Conservation (phyloP, 2,113 vertebrate genomes). For the Seriola rivoliana region DNA sequence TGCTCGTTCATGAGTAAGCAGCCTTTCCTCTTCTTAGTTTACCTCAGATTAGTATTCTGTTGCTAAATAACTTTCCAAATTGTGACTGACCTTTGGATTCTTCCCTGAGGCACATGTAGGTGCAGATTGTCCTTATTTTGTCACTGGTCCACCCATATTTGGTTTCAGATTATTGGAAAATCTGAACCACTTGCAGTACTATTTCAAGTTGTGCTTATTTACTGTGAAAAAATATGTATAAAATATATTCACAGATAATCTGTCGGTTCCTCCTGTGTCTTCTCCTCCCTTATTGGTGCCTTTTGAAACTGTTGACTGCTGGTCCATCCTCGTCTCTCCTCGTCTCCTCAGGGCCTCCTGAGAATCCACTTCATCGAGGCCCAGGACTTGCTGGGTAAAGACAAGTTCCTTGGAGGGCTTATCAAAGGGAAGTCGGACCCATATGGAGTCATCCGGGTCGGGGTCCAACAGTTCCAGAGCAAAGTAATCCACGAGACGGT, state of each 20-base stretch:
- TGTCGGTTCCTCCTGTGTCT: not conserved
- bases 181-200: no score
- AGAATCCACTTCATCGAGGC: conserved; percentile 96
- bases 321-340: no score
- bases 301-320: no score
- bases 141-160: no score
- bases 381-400: conserved; percentile 92
- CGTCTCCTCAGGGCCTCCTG: conserved; percentile 87
- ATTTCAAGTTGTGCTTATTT: no score
- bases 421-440: conserved; percentile 98
- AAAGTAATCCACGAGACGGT: conserved; percentile 94
- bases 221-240: no score
- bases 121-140: not conserved
- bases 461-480: conserved; percentile 91
- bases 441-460: conserved; percentile 91
- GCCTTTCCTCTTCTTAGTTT: not conserved
- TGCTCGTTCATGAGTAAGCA: no score
- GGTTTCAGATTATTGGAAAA: no score
- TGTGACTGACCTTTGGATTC: no score
- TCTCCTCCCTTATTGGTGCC: not conserved
- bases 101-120: no score
- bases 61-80: not conserved
- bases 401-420: conserved; percentile 92
- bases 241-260: no score
- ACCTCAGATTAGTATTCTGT: not conserved